These are phyloP conservation scores for Melolontha melolontha DNA, from an alignment of 2,888 invertebrate genomes.

Conservation along the genomic window DNA sequence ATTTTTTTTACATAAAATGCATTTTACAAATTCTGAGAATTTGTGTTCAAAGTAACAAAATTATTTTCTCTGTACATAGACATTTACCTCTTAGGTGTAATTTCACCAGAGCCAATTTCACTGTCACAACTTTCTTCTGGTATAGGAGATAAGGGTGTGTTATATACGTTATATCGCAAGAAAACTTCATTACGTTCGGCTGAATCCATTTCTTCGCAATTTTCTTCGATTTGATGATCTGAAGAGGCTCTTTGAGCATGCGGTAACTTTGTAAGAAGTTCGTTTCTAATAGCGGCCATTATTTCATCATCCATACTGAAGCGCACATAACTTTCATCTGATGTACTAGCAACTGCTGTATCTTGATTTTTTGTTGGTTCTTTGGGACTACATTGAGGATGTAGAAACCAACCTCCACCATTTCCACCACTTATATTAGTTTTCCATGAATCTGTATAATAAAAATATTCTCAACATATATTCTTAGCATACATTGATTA, in stretches of 20 bases:
- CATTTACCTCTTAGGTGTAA: slow-evolving; percentile 40
- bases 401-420: slow-evolving; percentile 65
- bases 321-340: slow-evolving; percentile 66
- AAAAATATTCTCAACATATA: too few species aligned
- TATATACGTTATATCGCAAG: slow-evolving; percentile 69
- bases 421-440: slow-evolving; percentile 53
- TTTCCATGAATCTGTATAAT: slow-evolving; percentile 1
- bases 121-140: slow-evolving; percentile 67
- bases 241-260: slow-evolving; percentile 67
- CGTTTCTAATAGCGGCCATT: slow-evolving; percentile 77
- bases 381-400: slow-evolving; percentile 61
- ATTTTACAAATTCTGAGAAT: too few species aligned
- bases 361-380: slow-evolving; percentile 53
- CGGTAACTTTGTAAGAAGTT: slow-evolving; percentile 77
- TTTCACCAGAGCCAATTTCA: slow-evolving; percentile 39
- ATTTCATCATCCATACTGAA: slow-evolving; percentile 77
- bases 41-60: too few species aligned
- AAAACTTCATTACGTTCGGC: slow-evolving; percentile 63
- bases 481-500: too few species aligned
- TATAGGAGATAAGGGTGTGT: slow-evolving; percentile 72
- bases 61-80: too few species aligned
- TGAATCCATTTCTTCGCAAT: slow-evolving; percentile 61
- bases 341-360: slow-evolving; percentile 3
- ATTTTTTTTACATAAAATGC: too few species aligned
- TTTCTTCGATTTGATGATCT: slow-evolving; percentile 62